Base-by-base conservation (phyloP, 2,888 invertebrate species). In the Hypomecis atomaria region DNA sequence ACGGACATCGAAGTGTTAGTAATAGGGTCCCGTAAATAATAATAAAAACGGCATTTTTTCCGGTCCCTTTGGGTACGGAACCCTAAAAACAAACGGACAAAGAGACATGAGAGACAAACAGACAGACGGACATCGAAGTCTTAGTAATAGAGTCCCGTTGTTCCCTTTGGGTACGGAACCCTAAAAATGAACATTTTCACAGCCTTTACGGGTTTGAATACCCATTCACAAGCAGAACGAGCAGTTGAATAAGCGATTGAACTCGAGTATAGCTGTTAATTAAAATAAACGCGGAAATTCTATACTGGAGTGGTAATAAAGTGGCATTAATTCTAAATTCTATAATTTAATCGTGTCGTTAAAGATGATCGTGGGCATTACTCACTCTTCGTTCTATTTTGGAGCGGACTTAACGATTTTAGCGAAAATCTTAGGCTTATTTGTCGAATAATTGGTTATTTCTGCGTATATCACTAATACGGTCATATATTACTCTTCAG, bases 241-340 rank as follows among this genome's bases (percentile, higher is more conserved):
- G 37, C 38, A 45, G 10, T 49, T 47, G 48, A 62, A 50, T 52
- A n/a, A 9, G 45, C 45, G 40, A 55, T 59, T 50, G 11, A 63
- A 44, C 10, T 44, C 23, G 34, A 64, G 38, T 55, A 45, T 38
- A 55, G 34, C 45, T 13, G 59, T 56, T 66, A 59, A 66, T 69
- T 64, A 67, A 66, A 71, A 62, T 61, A 59, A 64, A 73, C 63
- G 64, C 71, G 75, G 78, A 76, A 76, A 72, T 65, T 59, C 71
- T 59, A 65, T 55, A 69, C 70, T 70, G 50, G 53, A 64, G 55
- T 44, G 65, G 59, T 62, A 71, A 76, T 75, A 71, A 64, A 71
- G 61, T 63, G 59, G 53, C 42, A 62, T 66, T 59, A 62, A 71
- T 67, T 63, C 59, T 60, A 60, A 69, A 67, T 66, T 53, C 57